A percentile compares a stretch with the other conserved stretches of the same genome.
Conservation (phyloP, 2,113 vertebrate genomes). For the Silurus glanis region DNA sequence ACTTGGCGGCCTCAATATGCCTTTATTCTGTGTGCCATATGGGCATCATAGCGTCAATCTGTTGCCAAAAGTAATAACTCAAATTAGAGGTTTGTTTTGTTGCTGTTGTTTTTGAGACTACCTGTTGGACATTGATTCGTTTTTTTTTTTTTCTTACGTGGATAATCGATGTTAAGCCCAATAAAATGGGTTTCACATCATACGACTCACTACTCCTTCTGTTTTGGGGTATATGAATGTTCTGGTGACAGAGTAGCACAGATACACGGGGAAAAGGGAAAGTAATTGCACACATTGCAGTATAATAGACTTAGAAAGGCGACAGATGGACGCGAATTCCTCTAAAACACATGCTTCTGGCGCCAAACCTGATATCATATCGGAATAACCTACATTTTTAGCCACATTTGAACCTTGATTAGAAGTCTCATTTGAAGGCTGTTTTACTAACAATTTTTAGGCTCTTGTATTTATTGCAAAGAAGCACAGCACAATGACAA, state of each 20-base stretch:
- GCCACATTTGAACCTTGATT: slow-evolving; percentile 12
- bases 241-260: neutral
- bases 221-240: neutral
- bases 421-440: slow-evolving; percentile 15
- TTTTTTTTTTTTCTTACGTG: neutral
- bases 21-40: slow-evolving; percentile 12
- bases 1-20: slow-evolving; percentile 7
- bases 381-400: slow-evolving; percentile 13
- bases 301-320: neutral
- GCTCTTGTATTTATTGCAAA: slow-evolving; percentile 58
- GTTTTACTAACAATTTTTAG: slow-evolving; percentile 33
- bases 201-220: neutral
- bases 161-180: neutral
- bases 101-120: neutral
- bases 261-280: neutral
- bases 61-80: neutral
- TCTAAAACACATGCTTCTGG: slow-evolving; percentile 25
- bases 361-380: neutral
- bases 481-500: slow-evolving; percentile 74
- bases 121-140: neutral
- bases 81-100: neutral
- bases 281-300: slow-evolving; percentile 7
- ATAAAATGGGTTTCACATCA: neutral
- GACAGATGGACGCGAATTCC: neutral
- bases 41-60: neutral